Conservation (phyloP, 2,797 vertebrate genomes). For the Varecia variegata region DNA sequence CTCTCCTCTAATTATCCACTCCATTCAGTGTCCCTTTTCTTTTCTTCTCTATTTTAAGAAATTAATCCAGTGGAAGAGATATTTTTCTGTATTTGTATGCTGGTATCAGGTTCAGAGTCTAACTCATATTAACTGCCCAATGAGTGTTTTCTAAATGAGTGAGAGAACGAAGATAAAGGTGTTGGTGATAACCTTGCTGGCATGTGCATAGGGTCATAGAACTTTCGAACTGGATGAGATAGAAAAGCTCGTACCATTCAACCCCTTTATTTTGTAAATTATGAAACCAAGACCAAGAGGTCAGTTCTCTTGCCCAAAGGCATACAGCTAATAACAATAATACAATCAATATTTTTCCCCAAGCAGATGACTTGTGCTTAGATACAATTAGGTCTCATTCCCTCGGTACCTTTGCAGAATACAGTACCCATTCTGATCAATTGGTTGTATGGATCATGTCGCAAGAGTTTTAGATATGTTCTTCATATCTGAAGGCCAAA, state of each 20-base stretch:
- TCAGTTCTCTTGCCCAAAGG: neutral
- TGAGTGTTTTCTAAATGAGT: neutral
- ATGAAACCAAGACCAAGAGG: neutral
- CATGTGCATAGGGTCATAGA: neutral
- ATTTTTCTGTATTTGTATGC: neutral
- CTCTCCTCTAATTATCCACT: neutral
- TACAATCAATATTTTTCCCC: neutral
- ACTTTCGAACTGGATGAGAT: neutral
- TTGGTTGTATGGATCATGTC: neutral
- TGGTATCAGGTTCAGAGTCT: neutral
- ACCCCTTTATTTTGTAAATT: neutral
- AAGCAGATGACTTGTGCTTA: neutral
- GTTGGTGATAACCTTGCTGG: neutral
- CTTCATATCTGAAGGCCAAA: conserved; percentile 9
- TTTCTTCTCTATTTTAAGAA: neutral
- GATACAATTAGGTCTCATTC: neutral
- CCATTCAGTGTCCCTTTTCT: neutral
- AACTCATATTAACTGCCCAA: neutral
- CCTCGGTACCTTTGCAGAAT: neutral
- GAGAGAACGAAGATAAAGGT: neutral
- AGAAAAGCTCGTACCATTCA: neutral
- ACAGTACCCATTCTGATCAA: neutral
- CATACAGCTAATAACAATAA: neutral
- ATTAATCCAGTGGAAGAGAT: neutral
- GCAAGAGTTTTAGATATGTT: neutral